A percentile compares a stretch with the other conserved stretches of the same genome.
Evolutionary conservation across 2,888 invertebrate species (phyloP).

Genomic region (Leptopterna dolabrata): DNA sequence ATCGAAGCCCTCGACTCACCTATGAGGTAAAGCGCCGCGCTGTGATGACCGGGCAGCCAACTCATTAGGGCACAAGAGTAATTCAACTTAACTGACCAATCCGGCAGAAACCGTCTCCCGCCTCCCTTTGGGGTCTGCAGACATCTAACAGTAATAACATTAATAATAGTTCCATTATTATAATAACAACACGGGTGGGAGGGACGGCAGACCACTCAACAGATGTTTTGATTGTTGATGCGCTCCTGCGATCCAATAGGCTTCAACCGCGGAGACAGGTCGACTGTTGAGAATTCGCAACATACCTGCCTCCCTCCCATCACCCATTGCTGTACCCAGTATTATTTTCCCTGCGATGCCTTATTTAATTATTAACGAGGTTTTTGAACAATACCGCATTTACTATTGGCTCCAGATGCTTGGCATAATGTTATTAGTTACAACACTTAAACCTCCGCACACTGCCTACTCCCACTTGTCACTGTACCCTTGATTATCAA

Average conservation of each 20-base stretch:
- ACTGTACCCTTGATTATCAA: no score
- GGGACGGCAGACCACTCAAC: not conserved
- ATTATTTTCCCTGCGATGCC: no score
- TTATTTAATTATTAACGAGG: no score
- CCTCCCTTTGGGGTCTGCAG: not conserved
- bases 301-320: not conserved
- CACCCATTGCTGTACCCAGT: no score
- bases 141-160: constrained; percentile 21
- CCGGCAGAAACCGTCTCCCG: not conserved
- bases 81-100: constrained; percentile 24
- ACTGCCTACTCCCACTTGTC: no score
- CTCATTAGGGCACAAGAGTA: constrained; percentile 38
- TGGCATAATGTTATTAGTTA: no score
- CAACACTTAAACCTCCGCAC: no score
- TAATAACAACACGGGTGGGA: not conserved
- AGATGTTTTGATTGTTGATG: constrained; percentile 14
- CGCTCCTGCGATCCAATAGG: not conserved
- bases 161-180: constrained; percentile 24
- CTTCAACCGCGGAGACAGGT: not conserved
- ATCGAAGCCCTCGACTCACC: not conserved
- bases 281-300: not conserved
- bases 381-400: no score
- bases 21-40: not conserved
- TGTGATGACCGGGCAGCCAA: constrained; percentile 20
- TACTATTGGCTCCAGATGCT: no score